phyloP scores from a whole-genome alignment of 2,888 invertebrate species.

The Platynereis dumerilii region DNA sequence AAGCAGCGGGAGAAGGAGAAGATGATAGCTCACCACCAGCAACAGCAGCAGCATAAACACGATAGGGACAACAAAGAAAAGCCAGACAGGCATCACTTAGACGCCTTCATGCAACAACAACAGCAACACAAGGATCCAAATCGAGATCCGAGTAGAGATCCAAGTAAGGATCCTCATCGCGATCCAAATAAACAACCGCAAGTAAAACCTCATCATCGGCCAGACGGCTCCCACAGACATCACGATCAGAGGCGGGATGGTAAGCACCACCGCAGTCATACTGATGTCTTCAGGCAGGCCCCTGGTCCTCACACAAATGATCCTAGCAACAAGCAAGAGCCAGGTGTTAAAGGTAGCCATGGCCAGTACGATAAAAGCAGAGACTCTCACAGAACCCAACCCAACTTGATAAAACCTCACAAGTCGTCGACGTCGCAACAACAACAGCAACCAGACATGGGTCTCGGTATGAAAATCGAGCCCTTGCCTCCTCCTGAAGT shows the following conservation, averaged over 20 bases:
- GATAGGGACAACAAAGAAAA: neutral
- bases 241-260: neutral
- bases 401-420: neutral
- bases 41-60: neutral
- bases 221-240: neutral
- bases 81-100: neutral
- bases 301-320: neutral
- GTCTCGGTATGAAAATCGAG: neutral
- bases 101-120: neutral
- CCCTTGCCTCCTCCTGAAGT: neutral
- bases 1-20: constrained; percentile 13
- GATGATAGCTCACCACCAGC: neutral
- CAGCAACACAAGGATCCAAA: neutral
- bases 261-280: constrained; percentile 5
- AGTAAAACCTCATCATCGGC: neutral
- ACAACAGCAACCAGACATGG: neutral
- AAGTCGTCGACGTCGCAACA: neutral
- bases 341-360: neutral
- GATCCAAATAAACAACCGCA: too few relatives aligned
- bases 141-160: neutral
- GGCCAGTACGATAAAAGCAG: neutral
- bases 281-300: neutral
- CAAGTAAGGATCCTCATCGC: neutral
- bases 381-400: neutral
- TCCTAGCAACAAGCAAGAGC: neutral